Base-by-base conservation (phyloP, 1,140 invertebrate genomes). In the Diorhabda sublineata region DNA sequence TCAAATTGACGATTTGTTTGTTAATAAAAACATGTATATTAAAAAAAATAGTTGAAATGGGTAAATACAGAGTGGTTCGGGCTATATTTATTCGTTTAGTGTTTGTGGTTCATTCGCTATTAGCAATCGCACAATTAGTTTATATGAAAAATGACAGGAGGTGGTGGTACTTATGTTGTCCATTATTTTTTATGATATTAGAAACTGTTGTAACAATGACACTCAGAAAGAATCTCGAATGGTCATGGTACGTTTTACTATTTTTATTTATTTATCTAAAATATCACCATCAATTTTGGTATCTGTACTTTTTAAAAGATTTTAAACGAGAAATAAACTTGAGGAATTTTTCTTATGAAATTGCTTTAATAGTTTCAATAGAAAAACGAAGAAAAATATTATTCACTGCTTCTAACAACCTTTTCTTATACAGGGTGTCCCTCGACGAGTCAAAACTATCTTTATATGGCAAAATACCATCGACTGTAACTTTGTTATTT, bases 121-220 rank as follows among this genome's bases (percentile, higher is more conserved):
- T 67, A 11, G 58, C 57, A 8, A 60, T 67, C 2, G 42, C 43
- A 45, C 44, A 60, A 60, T 5, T 67, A 5, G 65, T 60, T 8
- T 60, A 60, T 45, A 60, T 60, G 58, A 67, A 60, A 61, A 42
- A 59, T 59, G 65, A 67, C 45, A 43, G 42, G 4, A 60, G 65
- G 65, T 67, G 60, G 9, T 67, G 65, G 65, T 67, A 60, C 43
- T 47, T 67, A 11, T 44, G 57, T 45, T 45, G 52, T 11, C 65
- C 65, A 2, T 60, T 67, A 45, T 47, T 60, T 67, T 11, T 67
- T 56, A 59, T 67, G 57, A 45, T 67, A 11, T 45, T 67, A 11
- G 65, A 67, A 45, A 60, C 57, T 44, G 57, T 67, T 9, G 45
- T 67, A n/a, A 67, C 65, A 2, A 44, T 67, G 44, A 67, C 58